Conservation (phyloP, 2,797 vertebrate genomes). For the Sphaeramia orbicularis region DNA sequence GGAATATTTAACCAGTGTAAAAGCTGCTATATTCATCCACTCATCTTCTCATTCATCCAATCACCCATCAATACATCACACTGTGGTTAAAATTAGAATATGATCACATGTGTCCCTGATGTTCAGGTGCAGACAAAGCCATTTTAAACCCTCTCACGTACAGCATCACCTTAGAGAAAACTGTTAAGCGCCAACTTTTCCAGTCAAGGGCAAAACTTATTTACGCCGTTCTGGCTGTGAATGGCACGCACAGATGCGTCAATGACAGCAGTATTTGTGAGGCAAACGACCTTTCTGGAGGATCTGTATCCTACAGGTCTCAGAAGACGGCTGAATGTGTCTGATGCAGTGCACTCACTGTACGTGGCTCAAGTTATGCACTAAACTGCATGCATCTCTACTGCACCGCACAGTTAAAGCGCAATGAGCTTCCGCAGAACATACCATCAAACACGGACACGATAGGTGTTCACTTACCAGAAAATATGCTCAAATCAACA, state of each 20-base stretch:
- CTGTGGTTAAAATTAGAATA: too few relatives aligned
- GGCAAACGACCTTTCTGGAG: conserved; percentile 58
- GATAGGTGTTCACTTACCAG: conserved; percentile 64
- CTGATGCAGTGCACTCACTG: conserved; percentile 51
- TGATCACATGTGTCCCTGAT: too few relatives aligned
- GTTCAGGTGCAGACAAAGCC: conserved; percentile 44
- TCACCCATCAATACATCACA: too few relatives aligned
- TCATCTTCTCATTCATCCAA: too few relatives aligned
- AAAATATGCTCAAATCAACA: not conserved
- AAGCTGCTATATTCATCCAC: too few relatives aligned
- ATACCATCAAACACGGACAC: not conserved
- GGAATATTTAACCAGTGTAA: too few relatives aligned
- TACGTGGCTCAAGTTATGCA: conserved; percentile 39
- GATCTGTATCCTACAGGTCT: conserved; percentile 60
- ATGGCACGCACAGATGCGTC: conserved; percentile 49
- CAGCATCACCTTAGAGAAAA: conserved; percentile 44
- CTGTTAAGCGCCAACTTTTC: conserved; percentile 64
- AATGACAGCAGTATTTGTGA: conserved; percentile 16
- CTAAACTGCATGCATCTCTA: conserved; percentile 10
- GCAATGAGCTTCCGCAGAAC: not conserved
- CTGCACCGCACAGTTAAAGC: not conserved
- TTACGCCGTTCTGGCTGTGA: conserved; percentile 14
- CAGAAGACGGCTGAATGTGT: conserved; percentile 11
- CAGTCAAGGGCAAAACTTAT: conserved; percentile 68
- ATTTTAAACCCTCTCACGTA: conserved; percentile 63